phyloP scores from a whole-genome alignment of 1,140 invertebrate species.

The Aporrectodea caliginosa region DNA sequence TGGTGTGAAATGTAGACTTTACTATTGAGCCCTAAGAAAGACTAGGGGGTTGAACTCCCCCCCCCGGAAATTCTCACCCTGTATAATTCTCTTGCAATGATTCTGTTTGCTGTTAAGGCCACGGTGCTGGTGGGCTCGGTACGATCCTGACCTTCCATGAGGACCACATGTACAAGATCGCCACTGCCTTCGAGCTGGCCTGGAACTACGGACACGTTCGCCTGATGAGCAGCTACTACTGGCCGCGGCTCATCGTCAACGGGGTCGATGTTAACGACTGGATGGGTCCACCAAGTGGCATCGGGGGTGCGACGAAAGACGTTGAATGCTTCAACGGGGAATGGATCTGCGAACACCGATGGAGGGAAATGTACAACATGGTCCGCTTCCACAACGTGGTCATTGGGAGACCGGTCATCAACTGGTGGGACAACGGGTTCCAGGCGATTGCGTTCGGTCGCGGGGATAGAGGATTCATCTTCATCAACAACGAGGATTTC shows the following conservation, averaged over 20 bases:
- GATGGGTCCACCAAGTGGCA: conserved; percentile 52
- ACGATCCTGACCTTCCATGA: conserved; percentile 51
- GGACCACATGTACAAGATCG: conserved; percentile 58
- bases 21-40: too few relatives aligned
- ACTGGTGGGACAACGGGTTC: conserved; percentile 28
- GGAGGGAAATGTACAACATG: conserved; percentile 76
- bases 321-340: conserved; percentile 64
- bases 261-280: conserved; percentile 33
- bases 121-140: conserved; percentile 43
- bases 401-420: conserved; percentile 32
- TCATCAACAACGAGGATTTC: conserved; percentile 44
- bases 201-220: conserved; percentile 69
- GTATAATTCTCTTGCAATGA: too few relatives aligned
- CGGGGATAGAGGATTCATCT: conserved; percentile 42
- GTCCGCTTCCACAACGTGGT: conserved; percentile 63
- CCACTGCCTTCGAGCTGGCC: conserved; percentile 72
- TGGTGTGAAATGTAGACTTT: too few relatives aligned
- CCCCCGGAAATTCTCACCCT: too few relatives aligned
- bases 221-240: conserved; percentile 71
- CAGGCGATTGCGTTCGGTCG: conserved; percentile 20
- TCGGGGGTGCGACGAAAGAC: conserved; percentile 64
- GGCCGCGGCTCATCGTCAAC: conserved; percentile 43
- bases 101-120: too few relatives aligned
- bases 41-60: too few relatives aligned
- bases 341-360: conserved; percentile 80